Percentiles rank a stretch among this genome's conserved stretches.
These are phyloP conservation scores for Epirrhoe alternata DNA, from an alignment of 2,888 invertebrate species.

Conservation along the genomic window DNA sequence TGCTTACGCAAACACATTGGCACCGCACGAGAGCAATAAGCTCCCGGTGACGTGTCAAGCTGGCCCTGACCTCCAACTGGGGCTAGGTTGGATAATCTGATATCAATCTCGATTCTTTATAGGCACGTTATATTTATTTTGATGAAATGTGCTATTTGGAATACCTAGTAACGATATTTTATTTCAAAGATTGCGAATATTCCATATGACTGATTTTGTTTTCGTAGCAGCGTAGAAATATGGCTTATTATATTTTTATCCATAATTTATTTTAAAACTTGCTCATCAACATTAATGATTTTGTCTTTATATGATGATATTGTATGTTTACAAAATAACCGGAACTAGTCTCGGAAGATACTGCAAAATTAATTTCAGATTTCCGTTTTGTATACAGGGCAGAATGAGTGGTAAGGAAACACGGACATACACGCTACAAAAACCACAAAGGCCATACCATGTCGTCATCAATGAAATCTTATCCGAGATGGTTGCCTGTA, in stretches of 20 bases:
- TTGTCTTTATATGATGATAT: too few relatives aligned
- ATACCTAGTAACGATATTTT: too few relatives aligned
- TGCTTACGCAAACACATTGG: conserved; percentile 17
- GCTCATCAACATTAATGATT: too few relatives aligned
- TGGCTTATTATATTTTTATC: neutral
- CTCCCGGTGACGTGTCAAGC: conserved; percentile 14
- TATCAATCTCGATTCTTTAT: conserved; percentile 23
- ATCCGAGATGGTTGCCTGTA: too few relatives aligned
- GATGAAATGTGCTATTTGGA: neutral
- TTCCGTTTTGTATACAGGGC: conserved; percentile 23
- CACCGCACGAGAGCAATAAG: conserved; percentile 17
- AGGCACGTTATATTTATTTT: conserved; percentile 13
- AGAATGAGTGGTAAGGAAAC: neutral
- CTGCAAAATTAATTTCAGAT: conserved; percentile 12
- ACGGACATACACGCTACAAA: conserved; percentile 15
- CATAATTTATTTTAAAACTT: too few relatives aligned
- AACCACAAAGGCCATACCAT: conserved; percentile 5
- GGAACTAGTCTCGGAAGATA: conserved; percentile 11
- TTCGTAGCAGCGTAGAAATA: conserved; percentile 4
- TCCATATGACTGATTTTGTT: neutral
- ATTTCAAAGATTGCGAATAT: too few relatives aligned
- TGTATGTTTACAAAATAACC: neutral
- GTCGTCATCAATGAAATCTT: too few relatives aligned
- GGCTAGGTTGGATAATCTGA: conserved; percentile 22
- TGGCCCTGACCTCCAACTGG: conserved; percentile 27